Conservation (phyloP, 1,140 invertebrate genomes). For the Neuroterus valhalla region DNA sequence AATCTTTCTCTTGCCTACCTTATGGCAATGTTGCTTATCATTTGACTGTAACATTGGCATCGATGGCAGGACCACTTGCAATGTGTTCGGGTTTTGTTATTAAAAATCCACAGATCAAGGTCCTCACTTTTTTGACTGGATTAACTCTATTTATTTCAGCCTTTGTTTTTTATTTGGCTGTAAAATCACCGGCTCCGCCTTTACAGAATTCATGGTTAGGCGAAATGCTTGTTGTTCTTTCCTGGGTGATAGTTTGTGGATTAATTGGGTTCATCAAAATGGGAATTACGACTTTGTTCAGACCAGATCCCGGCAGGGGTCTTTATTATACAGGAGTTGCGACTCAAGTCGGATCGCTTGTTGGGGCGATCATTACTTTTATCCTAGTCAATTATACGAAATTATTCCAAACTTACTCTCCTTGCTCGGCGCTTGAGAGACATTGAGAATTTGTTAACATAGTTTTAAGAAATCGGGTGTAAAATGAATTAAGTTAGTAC, state of each 20-base stretch:
- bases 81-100: constrained; percentile 88
- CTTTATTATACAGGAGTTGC: constrained; percentile 86
- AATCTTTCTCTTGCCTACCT: constrained; percentile 91
- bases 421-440: constrained; percentile 50
- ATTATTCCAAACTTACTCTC: constrained; percentile 76
- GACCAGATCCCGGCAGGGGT: constrained; percentile 73
- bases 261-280: constrained; percentile 89
- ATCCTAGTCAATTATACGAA: constrained; percentile 82
- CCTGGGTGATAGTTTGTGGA: constrained; percentile 82
- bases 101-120: constrained; percentile 77
- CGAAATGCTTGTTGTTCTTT: constrained; percentile 79
- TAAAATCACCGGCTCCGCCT: constrained; percentile 84
- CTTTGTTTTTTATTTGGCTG: constrained; percentile 83
- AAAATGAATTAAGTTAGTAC: too few species aligned
- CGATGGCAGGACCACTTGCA: constrained; percentile 88
- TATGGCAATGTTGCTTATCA: constrained; percentile 91
- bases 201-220: constrained; percentile 78
- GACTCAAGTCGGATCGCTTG: constrained; percentile 87
- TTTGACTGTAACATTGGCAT: constrained; percentile 86
- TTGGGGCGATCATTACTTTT: constrained; percentile 86
- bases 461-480: too few species aligned
- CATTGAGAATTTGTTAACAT: constrained; percentile 37
- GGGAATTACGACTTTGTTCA: constrained; percentile 84
- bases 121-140: constrained; percentile 77
- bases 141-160: constrained; percentile 76